A percentile compares a stretch with the other conserved stretches of the same genome.
Evolutionary conservation across 2,797 vertebrate species (phyloP).

Genomic region (Gallinago stenura): DNA sequence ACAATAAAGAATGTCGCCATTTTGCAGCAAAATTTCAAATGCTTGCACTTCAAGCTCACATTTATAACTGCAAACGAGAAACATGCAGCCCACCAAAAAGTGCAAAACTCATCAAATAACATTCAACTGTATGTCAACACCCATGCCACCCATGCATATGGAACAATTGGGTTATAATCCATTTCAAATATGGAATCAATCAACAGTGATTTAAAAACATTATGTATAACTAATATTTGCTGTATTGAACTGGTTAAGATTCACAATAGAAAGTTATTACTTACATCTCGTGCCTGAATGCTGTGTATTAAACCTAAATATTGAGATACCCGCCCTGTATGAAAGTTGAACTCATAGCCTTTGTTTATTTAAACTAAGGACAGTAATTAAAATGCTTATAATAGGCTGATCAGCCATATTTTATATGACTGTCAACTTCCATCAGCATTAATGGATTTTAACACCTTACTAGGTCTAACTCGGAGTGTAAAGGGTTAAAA

Average conservation of each 20-base stretch:
- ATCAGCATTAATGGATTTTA: background rate
- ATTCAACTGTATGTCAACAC: background rate
- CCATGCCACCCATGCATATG: background rate
- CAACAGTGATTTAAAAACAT: constrained; percentile 25
- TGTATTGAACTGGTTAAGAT: constrained; percentile 15
- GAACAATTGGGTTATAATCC: background rate
- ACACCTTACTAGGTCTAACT: background rate
- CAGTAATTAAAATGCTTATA: background rate
- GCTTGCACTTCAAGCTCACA: background rate
- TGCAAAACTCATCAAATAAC: constrained; percentile 51
- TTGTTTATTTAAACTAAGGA: background rate
- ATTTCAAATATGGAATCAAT: constrained; percentile 38
- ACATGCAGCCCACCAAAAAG: constrained; percentile 49
- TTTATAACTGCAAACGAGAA: constrained; percentile 60
- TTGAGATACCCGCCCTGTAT: background rate
- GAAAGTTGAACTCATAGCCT: background rate
- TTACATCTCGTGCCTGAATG: background rate
- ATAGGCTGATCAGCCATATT: background rate
- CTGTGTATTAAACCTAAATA: background rate
- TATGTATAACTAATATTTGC: constrained; percentile 27
- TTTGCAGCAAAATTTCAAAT: constrained; percentile 38
- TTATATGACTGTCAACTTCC: background rate
- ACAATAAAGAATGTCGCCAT: background rate
- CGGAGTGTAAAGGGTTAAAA: background rate
- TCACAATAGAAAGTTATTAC: constrained; percentile 1